These are phyloP conservation scores for Forbesichthys agassizii DNA, from an alignment of 2,113 vertebrate genomes.

Conservation along the genomic window DNA sequence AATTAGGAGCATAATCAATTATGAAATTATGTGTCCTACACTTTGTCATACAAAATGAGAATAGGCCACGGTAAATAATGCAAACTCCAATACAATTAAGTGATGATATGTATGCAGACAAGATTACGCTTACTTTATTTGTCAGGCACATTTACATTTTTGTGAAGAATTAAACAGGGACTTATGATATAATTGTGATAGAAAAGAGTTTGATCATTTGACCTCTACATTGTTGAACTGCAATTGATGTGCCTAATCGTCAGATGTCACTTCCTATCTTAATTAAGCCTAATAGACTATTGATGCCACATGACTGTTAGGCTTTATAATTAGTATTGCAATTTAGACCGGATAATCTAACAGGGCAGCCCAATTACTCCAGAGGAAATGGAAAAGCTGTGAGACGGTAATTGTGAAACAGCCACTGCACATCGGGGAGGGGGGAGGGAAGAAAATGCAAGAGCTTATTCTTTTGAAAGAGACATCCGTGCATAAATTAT, in stretches of 20 bases:
- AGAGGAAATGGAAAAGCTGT: constrained; percentile 77
- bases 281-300: constrained; percentile 99
- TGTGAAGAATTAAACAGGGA: constrained; percentile 36
- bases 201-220: constrained; percentile 68
- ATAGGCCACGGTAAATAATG: constrained; percentile 11
- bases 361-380: constrained; percentile 87
- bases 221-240: constrained; percentile 82
- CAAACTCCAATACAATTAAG: constrained; percentile 12
- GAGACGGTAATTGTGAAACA: constrained; percentile 73
- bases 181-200: constrained; percentile 41
- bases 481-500: constrained; percentile 71
- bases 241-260: constrained; percentile 88
- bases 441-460: constrained; percentile 28
- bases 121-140: neutral
- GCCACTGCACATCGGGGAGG: constrained; percentile 55
- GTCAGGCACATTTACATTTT: constrained; percentile 40
- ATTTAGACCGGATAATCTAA: constrained; percentile 86
- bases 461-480: constrained; percentile 48
- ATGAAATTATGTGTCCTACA: constrained; percentile 61
- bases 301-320: constrained; percentile 93
- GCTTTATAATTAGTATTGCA: constrained; percentile 96
- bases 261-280: constrained; percentile 91
- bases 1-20: constrained; percentile 82
- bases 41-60: constrained; percentile 39
- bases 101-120: constrained; percentile 13